Conservation (phyloP, 2,113 vertebrate species). For the Thamnophis sirtalis region DNA sequence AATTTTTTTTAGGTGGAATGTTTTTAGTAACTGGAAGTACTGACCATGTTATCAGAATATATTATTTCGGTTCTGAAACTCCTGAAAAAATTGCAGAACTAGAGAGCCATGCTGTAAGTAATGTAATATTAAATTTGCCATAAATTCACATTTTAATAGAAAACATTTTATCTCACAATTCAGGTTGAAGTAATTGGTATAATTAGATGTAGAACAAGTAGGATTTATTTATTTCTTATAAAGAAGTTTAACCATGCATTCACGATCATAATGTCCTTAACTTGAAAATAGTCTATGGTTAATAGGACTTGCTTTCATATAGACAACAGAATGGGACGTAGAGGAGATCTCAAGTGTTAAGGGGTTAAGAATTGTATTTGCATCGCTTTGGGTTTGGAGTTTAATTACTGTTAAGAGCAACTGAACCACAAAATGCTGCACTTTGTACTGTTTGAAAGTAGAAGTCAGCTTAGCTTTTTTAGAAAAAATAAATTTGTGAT, state of each 20-base stretch:
- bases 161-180: not conserved
- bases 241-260: not conserved
- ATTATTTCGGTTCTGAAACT: slow-evolving; percentile 88
- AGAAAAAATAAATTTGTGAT: not conserved
- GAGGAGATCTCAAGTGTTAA: not conserved
- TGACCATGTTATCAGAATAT: slow-evolving; percentile 95
- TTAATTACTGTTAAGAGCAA: not conserved
- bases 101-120: slow-evolving; percentile 88
- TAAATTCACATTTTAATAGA: not conserved
- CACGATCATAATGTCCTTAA: not conserved
- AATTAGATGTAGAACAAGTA: not conserved
- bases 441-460: not conserved
- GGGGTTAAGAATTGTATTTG: not conserved
- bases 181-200: not conserved
- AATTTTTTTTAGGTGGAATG: slow-evolving; percentile 83
- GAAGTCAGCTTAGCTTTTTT: not conserved
- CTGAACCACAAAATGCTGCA: not conserved
- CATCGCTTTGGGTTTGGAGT: not conserved
- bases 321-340: not conserved
- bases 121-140: slow-evolving; percentile 16
- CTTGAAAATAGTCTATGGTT: not conserved
- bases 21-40: slow-evolving; percentile 96
- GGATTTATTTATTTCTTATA: not conserved
- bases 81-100: slow-evolving; percentile 93
- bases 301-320: not conserved